phyloP scores from a whole-genome alignment of 2,797 vertebrate species.

The Halcyon chelicuti region DNA sequence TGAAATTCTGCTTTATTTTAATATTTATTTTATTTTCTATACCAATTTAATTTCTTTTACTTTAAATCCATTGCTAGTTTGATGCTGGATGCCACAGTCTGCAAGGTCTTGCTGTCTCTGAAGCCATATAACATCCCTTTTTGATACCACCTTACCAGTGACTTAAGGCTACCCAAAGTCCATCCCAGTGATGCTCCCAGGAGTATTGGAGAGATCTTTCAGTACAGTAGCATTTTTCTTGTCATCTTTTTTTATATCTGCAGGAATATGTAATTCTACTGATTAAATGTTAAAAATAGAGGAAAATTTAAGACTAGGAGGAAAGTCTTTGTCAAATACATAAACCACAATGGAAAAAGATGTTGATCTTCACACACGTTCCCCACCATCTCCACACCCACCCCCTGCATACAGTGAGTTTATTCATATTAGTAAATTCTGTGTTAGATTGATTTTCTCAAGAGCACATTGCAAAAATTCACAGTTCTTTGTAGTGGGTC shows the following conservation, averaged over 20 bases:
- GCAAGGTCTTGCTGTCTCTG: not conserved
- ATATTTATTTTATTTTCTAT: not conserved
- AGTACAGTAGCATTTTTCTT: not conserved
- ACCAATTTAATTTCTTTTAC: not conserved
- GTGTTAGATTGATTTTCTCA: not conserved
- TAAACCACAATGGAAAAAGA: not conserved
- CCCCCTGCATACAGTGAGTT: not conserved
- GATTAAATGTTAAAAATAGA: slow-evolving; percentile 11
- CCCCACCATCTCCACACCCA: too few species aligned
- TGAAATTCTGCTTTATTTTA: not conserved
- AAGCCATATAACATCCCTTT: not conserved
- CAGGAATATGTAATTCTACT: slow-evolving; percentile 3
- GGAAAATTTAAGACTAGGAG: not conserved
- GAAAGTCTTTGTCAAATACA: not conserved
- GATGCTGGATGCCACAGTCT: not conserved
- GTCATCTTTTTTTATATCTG: not conserved
- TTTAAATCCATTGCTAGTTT: not conserved
- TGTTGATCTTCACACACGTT: too few species aligned
- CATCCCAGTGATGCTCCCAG: not conserved
- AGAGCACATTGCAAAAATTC: not conserved
- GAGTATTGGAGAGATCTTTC: not conserved
- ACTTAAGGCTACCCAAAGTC: not conserved
- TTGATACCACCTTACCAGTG: not conserved
- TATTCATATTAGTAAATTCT: not conserved
- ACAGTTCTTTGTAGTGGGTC: not conserved